Base-by-base conservation (phyloP, 2,888 invertebrate species). In the Sycophila texana region DNA sequence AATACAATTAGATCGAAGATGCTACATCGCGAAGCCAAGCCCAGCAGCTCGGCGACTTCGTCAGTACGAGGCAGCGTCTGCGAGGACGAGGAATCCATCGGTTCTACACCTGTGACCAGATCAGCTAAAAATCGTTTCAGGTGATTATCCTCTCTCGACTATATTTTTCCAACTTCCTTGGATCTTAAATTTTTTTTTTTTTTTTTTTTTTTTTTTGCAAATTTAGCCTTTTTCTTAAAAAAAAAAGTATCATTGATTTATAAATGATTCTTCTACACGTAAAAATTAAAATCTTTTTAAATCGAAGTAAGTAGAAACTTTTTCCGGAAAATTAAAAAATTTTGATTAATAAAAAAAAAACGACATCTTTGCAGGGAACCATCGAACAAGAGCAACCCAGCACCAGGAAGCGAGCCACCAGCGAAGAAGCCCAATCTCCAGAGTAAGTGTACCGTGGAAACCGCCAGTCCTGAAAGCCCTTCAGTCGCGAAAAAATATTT, bases 1-100 rank as follows among this genome's bases (percentile, higher is more conserved):
- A 71, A 74, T 71, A 60, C 39, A 60, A 66, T 80, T 77, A 77
- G 74, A 74, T 3, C 39, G 20, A 57, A 71, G 26, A 77, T 77
- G 77, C 74, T 65, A 74, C 2, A 20, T 55, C 14, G 53, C 14
- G 47, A 77, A 18, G 18, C 14, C 20, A 49, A 70, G 49, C 30
- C 58, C 1, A 39, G 39, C 39, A 39, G 10, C 39, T 39, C 39
- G 39, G 39, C 39, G 10, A 39, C 39, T 1, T 10, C 39, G 39
- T 10, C 39, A 39, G 39, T 39, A 39, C 39, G 10, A 39, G n/a
- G 10, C 39, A 13, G 10, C 63, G n/a, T 30, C 61, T 18, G 22
- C 26, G 30, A 13, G 14, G 30, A 12, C n/a, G 47, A n/a, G n/a
- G 61, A 7, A 10, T 7, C 39, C 39, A 39, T 10, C 39, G 39